Percentiles rank a stretch among this genome's conserved stretches.
Conservation (phyloP, 1,140 invertebrate species). For the Platyscapa corneri region DNA sequence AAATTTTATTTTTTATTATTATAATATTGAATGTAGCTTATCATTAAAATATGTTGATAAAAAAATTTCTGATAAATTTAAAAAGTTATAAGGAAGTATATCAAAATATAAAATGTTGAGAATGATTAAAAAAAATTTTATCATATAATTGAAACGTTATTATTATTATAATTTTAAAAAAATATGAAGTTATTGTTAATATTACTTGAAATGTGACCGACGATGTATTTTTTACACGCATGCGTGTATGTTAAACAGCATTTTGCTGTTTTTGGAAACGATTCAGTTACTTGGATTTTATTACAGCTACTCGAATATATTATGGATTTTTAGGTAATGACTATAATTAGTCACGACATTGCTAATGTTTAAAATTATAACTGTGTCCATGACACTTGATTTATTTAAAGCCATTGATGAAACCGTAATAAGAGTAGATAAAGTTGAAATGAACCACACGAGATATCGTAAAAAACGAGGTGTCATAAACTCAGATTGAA, state of each 20-base stretch:
- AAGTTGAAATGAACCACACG: neutral
- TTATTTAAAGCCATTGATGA: neutral
- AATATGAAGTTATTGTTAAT: too few species aligned
- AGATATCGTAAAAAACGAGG: neutral
- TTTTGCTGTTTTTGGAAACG: neutral
- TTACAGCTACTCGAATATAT: neutral
- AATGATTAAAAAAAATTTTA: too few species aligned
- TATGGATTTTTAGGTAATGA: neutral
- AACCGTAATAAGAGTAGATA: neutral
- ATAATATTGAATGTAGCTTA: too few species aligned
- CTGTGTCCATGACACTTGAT: neutral
- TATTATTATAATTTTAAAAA: too few species aligned
- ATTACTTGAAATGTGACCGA: neutral
- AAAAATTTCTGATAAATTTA: too few species aligned
- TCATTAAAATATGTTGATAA: too few species aligned
- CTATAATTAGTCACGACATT: constrained; percentile 8
- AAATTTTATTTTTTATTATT: too few species aligned
- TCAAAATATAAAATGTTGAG: too few species aligned
- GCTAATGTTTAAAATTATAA: constrained; percentile 6
- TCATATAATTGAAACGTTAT: too few species aligned
- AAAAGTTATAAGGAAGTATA: too few species aligned
- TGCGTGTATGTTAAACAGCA: neutral
- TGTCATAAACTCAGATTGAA: neutral
- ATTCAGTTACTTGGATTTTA: neutral
- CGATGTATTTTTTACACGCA: neutral